Percentiles rank a stretch among this genome's conserved stretches.
phyloP scores from a whole-genome alignment of 1,140 invertebrate genomes.

The Melipona quadrifasciata region DNA sequence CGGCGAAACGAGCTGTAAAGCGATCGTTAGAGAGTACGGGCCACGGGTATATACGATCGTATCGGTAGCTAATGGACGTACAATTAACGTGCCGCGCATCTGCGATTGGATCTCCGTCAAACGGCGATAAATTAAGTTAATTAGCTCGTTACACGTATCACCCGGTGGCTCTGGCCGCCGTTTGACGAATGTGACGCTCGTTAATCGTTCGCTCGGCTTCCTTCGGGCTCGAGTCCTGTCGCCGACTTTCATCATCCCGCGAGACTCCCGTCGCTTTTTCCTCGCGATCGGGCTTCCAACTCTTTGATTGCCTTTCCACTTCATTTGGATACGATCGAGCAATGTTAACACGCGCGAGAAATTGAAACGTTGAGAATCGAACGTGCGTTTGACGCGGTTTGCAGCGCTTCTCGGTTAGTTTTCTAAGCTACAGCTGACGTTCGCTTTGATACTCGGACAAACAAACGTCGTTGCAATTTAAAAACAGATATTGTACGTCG shows the following conservation, averaged over 20 bases:
- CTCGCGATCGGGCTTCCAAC: background rate
- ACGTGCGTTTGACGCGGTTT: background rate
- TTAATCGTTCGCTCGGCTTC: slow-evolving; percentile 61
- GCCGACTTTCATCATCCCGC: slow-evolving; percentile 15
- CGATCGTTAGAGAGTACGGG: slow-evolving; percentile 66
- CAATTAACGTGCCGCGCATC: slow-evolving; percentile 74
- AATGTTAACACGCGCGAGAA: background rate
- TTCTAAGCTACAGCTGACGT: too few species aligned
- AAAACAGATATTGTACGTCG: too few species aligned
- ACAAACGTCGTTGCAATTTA: too few species aligned
- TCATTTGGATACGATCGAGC: background rate
- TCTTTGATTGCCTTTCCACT: background rate
- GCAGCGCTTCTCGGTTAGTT: background rate
- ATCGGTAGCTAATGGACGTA: slow-evolving; percentile 73
- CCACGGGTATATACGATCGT: slow-evolving; percentile 66
- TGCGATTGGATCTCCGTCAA: slow-evolving; percentile 73
- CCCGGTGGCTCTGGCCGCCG: slow-evolving; percentile 56
- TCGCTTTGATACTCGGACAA: too few species aligned
- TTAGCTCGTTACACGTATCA: slow-evolving; percentile 74
- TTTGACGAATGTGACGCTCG: slow-evolving; percentile 73
- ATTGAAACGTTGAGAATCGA: background rate
- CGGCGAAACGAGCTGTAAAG: slow-evolving; percentile 68
- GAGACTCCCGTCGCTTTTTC: background rate
- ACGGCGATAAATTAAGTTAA: slow-evolving; percentile 76
- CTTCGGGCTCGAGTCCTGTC: background rate